Base-by-base conservation (phyloP, 2,797 vertebrate species). In the Bovichtus variegatus region DNA sequence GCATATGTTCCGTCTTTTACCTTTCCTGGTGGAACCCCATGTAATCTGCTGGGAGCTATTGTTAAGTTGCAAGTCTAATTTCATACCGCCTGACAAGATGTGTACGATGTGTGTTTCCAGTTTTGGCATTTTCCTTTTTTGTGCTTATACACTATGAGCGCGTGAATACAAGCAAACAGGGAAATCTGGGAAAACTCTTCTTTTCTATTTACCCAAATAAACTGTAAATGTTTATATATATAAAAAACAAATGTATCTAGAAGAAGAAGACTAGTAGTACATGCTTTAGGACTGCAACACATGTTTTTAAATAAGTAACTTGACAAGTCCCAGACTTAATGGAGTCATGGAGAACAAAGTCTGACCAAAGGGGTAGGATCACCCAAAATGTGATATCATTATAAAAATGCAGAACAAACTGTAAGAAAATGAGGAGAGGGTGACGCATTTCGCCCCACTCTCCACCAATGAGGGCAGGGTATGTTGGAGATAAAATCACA, bases 1-100 rank as follows among this genome's bases (percentile, higher is more conserved):
- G 87, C 92, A 89, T 87, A 86, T 91, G 90, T 85, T 93, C 64
- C 46, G 55, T 86, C 78, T 86, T 88, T 78, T 85, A 80, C 82
- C 81, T 83, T 81, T 89, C 78, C 76, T 83, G 58, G 69, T 87
- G 83, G 78, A 87, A 67, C 58, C 50, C n/a, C 40, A 71, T 76
- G 79, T 90, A 87, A 92, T 92, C 89, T 89, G 84, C 78, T 25
- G 85, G 87, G 85, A 88, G 80, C 68, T 73, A 76, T 84, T 87
- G 92, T 91, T 91, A 81, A 71, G 58, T 75, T 82, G 68, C 74
- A 81, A 72, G 76, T 91, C 75, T 90, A 84, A 90, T 90, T 92
- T 91, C 43, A 88, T 63, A 79, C 51, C 7, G 60, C 65, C 76
- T 91, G 86, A 90, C 86, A 85, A 63, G 76, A 76, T 55, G 73